Evolutionary conservation across 2,888 invertebrate species (phyloP).

Genomic region (Criorhina ranunculi): DNA sequence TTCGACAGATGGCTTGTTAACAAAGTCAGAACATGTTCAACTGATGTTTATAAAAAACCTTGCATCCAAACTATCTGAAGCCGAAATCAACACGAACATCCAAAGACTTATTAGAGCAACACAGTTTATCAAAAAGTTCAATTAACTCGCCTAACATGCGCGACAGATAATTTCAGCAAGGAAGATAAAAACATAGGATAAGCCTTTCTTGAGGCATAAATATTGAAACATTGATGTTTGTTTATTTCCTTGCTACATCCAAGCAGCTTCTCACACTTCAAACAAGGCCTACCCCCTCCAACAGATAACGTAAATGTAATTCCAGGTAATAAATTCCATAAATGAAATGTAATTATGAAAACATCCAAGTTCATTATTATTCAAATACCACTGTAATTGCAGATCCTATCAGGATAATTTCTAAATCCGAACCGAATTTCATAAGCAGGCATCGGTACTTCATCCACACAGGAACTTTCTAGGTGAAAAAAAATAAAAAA

Average conservation of each 20-base stretch:
- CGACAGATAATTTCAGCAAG: neutral
- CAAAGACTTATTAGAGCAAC: neutral
- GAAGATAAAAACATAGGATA: neutral
- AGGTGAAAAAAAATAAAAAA: conserved; percentile 25
- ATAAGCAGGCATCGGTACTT: neutral
- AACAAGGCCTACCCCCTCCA: conserved; percentile 5
- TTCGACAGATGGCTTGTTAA: no score
- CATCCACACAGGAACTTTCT: neutral
- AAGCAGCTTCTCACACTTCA: neutral
- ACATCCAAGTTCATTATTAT: conserved; percentile 67
- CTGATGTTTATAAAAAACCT: no score
- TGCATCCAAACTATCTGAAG: no score
- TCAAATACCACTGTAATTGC: conserved; percentile 66
- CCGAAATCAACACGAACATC: neutral
- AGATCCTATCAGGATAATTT: conserved; percentile 69
- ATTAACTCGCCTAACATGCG: conserved; percentile 1
- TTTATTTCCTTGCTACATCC: neutral
- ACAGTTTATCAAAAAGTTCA: neutral
- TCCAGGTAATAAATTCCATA: conserved; percentile 61
- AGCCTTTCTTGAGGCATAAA: neutral
- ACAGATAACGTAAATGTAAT: conserved; percentile 46
- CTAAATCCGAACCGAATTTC: conserved; percentile 52
- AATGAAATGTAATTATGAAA: conserved; percentile 67
- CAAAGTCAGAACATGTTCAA: no score
- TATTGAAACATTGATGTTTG: conserved; percentile 1